Evolutionary conservation across 2,888 invertebrate species (phyloP).

Genomic region (Pristionchus entomophagus): DNA sequence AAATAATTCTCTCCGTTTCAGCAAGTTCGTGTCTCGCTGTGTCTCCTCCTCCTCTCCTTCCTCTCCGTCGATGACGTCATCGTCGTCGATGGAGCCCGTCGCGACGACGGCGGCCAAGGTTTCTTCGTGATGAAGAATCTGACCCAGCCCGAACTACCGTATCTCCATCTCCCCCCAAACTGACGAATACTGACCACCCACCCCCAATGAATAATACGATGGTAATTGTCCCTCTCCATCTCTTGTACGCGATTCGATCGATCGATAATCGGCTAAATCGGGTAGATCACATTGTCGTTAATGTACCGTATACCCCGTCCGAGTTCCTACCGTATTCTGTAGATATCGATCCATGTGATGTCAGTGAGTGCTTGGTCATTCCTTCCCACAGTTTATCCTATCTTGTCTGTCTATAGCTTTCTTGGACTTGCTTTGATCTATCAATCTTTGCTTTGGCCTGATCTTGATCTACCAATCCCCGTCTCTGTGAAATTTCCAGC

Average conservation of each 20-base stretch:
- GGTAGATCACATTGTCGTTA: not conserved
- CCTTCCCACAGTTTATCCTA: not conserved
- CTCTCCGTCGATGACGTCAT: not conserved
- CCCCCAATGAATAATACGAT: conserved; percentile 21
- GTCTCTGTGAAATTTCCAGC: conserved; percentile 3
- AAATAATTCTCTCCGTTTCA: no score
- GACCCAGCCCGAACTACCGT: conserved; percentile 26
- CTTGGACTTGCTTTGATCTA: not conserved
- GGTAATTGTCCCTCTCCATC: not conserved
- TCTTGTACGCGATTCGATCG: not conserved
- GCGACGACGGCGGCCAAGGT: not conserved
- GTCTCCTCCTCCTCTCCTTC: not conserved
- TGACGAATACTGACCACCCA: conserved; percentile 2
- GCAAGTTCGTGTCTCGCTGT: conserved; percentile 7
- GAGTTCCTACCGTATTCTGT: not conserved
- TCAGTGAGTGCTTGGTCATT: conserved; percentile 11
- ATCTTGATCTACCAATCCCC: not conserved
- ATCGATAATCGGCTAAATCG: not conserved
- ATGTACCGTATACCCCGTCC: not conserved
- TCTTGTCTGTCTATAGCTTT: not conserved
- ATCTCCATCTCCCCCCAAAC: not conserved
- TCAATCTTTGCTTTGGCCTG: not conserved
- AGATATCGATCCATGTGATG: conserved; percentile 17
- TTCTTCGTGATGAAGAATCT: not conserved
- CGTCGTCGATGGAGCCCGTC: not conserved